Evolutionary conservation across 2,113 vertebrate species (phyloP).

Genomic region (Phyllostomus hastatus): DNA sequence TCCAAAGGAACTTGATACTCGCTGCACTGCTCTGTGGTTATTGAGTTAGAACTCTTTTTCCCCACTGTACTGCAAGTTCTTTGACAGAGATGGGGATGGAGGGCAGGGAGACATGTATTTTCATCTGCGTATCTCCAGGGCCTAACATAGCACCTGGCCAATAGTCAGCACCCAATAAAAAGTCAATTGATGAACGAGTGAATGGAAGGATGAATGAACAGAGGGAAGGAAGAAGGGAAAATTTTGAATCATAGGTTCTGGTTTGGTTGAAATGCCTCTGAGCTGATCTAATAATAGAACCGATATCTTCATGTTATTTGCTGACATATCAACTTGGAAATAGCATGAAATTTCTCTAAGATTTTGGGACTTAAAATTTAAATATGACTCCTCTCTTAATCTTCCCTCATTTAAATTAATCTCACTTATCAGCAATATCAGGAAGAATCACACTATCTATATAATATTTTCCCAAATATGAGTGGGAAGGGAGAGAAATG

Average conservation of each 20-base stretch:
- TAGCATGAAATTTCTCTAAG: not conserved
- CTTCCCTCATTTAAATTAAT: not conserved
- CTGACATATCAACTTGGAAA: not conserved
- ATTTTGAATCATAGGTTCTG: not conserved
- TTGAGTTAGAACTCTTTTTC: not conserved
- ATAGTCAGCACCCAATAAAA: not conserved
- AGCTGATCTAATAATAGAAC: not conserved
- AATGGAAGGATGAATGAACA: not conserved
- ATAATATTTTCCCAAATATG: not conserved
- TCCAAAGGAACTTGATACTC: not conserved
- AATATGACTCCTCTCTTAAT: not conserved
- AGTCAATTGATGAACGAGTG: not conserved
- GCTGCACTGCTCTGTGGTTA: not conserved
- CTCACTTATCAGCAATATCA: not conserved
- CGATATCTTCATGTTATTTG: not conserved
- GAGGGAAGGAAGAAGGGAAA: not conserved
- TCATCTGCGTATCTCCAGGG: not conserved
- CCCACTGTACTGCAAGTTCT: not conserved
- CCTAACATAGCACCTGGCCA: not conserved
- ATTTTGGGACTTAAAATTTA: not conserved
- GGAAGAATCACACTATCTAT: not conserved
- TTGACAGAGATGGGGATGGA: not conserved
- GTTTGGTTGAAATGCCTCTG: not conserved
- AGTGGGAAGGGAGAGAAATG: not conserved
- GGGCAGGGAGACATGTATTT: not conserved